Conservation (phyloP, 2,797 vertebrate species). For the Euthynnus affinis region DNA sequence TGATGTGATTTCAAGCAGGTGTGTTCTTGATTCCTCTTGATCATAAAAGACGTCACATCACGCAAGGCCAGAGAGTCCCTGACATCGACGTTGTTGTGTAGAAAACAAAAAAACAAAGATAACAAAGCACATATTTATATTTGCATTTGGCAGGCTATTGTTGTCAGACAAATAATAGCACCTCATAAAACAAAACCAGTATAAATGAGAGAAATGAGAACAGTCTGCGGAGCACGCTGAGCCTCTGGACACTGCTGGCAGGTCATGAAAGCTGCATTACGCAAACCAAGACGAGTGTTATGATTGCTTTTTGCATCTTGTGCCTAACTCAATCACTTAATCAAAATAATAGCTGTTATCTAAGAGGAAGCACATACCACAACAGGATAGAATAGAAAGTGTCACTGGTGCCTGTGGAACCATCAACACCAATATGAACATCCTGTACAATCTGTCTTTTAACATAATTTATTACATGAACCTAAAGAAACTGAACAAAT, state of each 20-base stretch:
- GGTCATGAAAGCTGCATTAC: conserved; percentile 37
- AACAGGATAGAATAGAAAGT: not conserved
- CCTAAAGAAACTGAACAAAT: not conserved
- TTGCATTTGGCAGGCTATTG: conserved; percentile 10
- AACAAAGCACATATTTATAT: conserved; percentile 3
- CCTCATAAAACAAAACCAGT: conserved; percentile 18
- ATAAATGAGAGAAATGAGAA: conserved; percentile 35
- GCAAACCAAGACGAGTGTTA: conserved; percentile 28
- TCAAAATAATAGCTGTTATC: conserved; percentile 19
- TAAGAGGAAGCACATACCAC: not conserved
- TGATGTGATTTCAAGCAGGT: conserved; percentile 23
- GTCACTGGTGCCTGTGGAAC: not conserved
- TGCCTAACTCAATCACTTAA: conserved; percentile 27
- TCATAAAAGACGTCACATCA: not conserved
- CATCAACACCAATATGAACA: not conserved
- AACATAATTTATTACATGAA: not conserved
- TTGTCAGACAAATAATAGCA: conserved; percentile 36
- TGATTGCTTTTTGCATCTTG: conserved; percentile 6
- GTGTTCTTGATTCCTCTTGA: conserved; percentile 10
- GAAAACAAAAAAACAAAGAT: not conserved
- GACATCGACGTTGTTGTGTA: not conserved
- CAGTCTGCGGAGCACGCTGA: conserved; percentile 31
- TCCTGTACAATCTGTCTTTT: not conserved
- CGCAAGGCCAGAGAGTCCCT: not conserved
- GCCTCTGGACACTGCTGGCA: conserved; percentile 37